phyloP scores from a whole-genome alignment of 1,140 invertebrate genomes.

The Grapholita molesta region DNA sequence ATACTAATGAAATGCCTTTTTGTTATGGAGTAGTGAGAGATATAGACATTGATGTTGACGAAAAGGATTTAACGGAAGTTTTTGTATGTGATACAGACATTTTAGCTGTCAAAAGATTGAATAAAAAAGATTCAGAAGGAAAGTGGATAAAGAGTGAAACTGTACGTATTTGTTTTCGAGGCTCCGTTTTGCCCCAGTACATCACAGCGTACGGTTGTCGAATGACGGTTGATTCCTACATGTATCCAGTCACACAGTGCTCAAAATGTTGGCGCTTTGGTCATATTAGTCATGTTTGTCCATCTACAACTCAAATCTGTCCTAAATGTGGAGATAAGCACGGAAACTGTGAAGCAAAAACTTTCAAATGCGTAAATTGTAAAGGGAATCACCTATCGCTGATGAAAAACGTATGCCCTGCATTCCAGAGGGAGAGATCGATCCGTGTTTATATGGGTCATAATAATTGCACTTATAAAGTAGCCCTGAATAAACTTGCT shows the following conservation, averaged over 20 bases:
- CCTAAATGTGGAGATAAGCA: background rate
- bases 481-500: background rate
- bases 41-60: no score
- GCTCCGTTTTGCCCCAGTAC: no score
- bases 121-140: no score
- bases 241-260: conserved; percentile 7
- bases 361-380: no score
- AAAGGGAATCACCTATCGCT: no score
- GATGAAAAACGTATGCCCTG: background rate
- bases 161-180: no score
- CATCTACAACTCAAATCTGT: background rate
- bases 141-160: no score
- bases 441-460: background rate
- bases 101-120: no score
- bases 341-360: background rate
- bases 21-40: background rate
- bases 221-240: background rate
- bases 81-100: background rate
- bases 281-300: background rate
- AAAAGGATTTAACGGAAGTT: background rate
- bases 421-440: background rate
- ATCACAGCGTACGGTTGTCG: background rate
- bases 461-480: conserved; percentile 3
- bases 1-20: background rate
- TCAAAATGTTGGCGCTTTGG: background rate